A percentile compares a stretch with the other conserved stretches of the same genome.
Conservation (phyloP, 2,797 vertebrate genomes). For the Enteromius paludinosus region DNA sequence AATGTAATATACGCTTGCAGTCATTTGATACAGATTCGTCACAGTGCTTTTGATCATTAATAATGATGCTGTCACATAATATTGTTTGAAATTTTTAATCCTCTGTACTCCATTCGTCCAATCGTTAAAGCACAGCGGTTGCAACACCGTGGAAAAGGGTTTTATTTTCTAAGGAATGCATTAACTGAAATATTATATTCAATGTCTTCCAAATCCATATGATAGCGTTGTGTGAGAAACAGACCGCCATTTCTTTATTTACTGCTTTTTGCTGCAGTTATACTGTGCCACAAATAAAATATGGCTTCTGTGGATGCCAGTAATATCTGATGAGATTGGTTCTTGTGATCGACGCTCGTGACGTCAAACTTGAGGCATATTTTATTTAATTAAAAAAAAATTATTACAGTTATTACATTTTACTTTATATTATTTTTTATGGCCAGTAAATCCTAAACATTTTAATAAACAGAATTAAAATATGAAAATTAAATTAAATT, state of each 20-base stretch:
- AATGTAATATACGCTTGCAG: background rate
- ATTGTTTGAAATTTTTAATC: background rate
- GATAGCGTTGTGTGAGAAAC: background rate
- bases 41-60: slow-evolving; percentile 18
- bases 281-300: background rate
- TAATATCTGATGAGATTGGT: background rate
- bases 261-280: background rate
- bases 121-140: background rate
- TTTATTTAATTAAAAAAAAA: background rate
- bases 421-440: background rate
- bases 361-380: background rate
- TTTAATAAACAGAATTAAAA: too few species aligned
- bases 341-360: background rate
- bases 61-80: slow-evolving; percentile 19
- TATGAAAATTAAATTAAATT: too few species aligned
- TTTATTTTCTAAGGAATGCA: background rate
- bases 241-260: background rate
- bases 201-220: background rate
- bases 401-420: too few species aligned
- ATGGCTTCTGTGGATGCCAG: background rate
- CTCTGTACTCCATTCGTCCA: background rate
- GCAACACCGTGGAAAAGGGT: background rate
- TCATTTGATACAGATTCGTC: slow-evolving; percentile 23
- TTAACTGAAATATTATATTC: slow-evolving; percentile 15
- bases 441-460: too few species aligned